Base-by-base conservation (phyloP, 2,888 invertebrate genomes). In the Leuctra nigra region DNA sequence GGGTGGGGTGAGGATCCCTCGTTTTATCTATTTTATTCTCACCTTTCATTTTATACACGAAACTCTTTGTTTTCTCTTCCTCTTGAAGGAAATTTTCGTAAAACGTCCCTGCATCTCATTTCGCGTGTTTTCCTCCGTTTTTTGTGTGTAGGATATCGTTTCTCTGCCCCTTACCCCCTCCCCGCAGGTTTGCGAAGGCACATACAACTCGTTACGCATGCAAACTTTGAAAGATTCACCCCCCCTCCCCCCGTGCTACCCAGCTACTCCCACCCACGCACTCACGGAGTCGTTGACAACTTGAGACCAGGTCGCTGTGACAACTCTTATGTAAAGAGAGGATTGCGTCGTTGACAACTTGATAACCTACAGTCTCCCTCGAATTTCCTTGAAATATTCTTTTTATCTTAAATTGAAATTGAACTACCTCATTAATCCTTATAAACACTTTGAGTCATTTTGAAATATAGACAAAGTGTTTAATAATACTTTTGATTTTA, bases 91-190 rank as follows among this genome's bases (percentile, higher is more conserved):
- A 20, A 44, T 36, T 57, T 53, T 53, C 24, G 29, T 46, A 18
- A 36, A 53, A 35, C 53, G 53, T 47, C 38, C n/a, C 25, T 47
- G 46, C 47, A 53, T 57, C 54, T 46, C 29, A 53, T 48, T 52
- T 41, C 50, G 20, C 41, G 50, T 56, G 50, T 44, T 56, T 56
- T 50, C 20, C 24, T 41, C 23, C 29, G 18, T 22, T 36, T 38
- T 20, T n/a, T n/a, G n/a, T n/a, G n/a, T n/a, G 29, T 29, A 47
- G n/a, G 23, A 24, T 53, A 14, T 41, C 41, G 14, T 20, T 39
- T 41, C 18, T 41, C 20, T 20, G 6, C 29, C 29, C 29, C 29
- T 11, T 29, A 29, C 29, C 29, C 11, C 29, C 29, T 11, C 29
- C 29, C 6, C 29, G 11, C 29, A 6, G 29, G 29, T 11, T 6